These are phyloP conservation scores for Gavialis gangeticus DNA, from an alignment of 2,113 vertebrate species.

Conservation along the genomic window DNA sequence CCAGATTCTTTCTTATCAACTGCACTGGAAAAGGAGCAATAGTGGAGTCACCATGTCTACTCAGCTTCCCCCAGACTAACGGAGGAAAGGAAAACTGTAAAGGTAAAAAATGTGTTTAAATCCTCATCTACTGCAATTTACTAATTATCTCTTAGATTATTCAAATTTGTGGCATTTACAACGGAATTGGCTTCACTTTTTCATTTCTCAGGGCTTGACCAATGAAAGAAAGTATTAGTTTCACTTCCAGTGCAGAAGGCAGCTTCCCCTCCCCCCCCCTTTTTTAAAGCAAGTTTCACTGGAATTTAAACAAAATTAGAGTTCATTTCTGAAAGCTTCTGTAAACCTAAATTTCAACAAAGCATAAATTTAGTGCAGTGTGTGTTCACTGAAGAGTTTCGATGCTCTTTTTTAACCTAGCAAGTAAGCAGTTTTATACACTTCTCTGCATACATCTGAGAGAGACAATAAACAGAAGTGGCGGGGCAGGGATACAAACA, in stretches of 20 bases:
- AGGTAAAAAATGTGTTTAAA: not conserved
- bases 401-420: not conserved
- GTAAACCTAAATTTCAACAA: not conserved
- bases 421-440: not conserved
- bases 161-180: not conserved
- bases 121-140: not conserved
- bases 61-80: not conserved
- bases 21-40: not conserved
- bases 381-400: not conserved
- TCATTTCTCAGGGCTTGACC: not conserved
- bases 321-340: not conserved
- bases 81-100: not conserved
- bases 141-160: not conserved
- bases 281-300: not conserved
- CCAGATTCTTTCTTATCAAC: not conserved
- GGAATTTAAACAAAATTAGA: not conserved
- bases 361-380: not conserved
- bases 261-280: no score
- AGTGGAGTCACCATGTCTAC: not conserved
- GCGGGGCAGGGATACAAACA: not conserved
- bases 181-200: not conserved
- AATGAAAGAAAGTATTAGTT: not conserved
- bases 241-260: not conserved
- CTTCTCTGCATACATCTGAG: not conserved
- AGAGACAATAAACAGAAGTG: not conserved